Evolutionary conservation across 2,888 invertebrate species (phyloP).

Genomic region (Neocrepidodera transversa): DNA sequence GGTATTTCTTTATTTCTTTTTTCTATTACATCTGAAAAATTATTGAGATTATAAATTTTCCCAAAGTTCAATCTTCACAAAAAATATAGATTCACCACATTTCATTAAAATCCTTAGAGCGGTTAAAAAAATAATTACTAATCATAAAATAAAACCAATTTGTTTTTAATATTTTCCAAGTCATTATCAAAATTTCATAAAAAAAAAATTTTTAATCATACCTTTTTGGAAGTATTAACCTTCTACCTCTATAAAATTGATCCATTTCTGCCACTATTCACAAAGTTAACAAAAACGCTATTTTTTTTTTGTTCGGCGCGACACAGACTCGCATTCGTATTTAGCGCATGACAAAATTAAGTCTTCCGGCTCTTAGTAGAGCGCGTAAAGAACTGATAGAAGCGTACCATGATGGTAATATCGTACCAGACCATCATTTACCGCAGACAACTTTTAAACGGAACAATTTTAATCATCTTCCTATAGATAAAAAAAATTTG

Average conservation of each 20-base stretch:
- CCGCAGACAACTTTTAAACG: no score
- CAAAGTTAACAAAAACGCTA: slow-evolving; percentile 13
- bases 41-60: no score
- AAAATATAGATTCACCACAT: background rate
- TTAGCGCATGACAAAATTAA: slow-evolving; percentile 27
- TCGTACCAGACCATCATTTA: slow-evolving; percentile 5
- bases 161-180: background rate
- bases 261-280: slow-evolving; percentile 39
- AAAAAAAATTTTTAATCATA: slow-evolving; percentile 14
- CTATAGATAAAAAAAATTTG: no score
- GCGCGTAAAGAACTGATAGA: slow-evolving; percentile 46
- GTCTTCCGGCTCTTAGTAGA: slow-evolving; percentile 24
- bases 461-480: no score
- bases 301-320: background rate
- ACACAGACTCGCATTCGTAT: slow-evolving; percentile 27
- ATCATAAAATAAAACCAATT: background rate
- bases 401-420: slow-evolving; percentile 27
- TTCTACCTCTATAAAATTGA: slow-evolving; percentile 40
- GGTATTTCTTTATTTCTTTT: no score
- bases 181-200: no score
- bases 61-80: background rate
- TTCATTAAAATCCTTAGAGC: background rate
- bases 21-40: no score
- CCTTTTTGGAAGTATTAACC: slow-evolving; percentile 45
- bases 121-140: background rate